phyloP scores from a whole-genome alignment of 2,113 vertebrate genomes.

The Silurus glanis region DNA sequence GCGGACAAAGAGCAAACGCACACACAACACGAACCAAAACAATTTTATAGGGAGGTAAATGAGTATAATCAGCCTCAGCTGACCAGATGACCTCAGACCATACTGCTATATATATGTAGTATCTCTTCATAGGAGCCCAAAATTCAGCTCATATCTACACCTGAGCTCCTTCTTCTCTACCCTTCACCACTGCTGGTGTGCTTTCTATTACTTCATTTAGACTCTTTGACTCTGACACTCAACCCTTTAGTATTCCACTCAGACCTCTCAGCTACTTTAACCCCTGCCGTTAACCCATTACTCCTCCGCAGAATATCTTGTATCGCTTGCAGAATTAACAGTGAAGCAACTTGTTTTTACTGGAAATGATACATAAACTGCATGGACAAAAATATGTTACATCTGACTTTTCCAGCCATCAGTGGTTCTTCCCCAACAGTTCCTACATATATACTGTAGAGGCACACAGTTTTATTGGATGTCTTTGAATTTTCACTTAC shows the following conservation, averaged over 20 bases:
- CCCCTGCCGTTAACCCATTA: neutral
- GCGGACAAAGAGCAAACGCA: no score
- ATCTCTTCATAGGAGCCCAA: neutral
- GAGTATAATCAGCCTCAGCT: no score
- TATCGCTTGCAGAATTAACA: neutral
- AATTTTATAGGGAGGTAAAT: no score
- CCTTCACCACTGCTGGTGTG: neutral
- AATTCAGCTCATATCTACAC: neutral
- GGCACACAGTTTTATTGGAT: no score
- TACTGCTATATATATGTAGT: neutral
- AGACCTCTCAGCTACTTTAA: neutral
- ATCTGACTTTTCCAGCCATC: no score
- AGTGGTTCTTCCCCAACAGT: no score
- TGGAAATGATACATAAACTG: neutral
- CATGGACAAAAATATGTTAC: no score
- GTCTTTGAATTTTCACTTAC: no score
- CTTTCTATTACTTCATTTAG: neutral
- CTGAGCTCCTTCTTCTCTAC: neutral
- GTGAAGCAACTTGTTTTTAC: neutral
- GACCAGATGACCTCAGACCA: no score
- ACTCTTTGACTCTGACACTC: neutral
- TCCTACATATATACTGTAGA: no score
- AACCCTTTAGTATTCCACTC: neutral
- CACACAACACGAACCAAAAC: no score
- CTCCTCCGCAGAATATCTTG: neutral